These are phyloP conservation scores for Mastomys natalensis DNA, from an alignment of 2,113 vertebrate genomes.

Conservation along the genomic window DNA sequence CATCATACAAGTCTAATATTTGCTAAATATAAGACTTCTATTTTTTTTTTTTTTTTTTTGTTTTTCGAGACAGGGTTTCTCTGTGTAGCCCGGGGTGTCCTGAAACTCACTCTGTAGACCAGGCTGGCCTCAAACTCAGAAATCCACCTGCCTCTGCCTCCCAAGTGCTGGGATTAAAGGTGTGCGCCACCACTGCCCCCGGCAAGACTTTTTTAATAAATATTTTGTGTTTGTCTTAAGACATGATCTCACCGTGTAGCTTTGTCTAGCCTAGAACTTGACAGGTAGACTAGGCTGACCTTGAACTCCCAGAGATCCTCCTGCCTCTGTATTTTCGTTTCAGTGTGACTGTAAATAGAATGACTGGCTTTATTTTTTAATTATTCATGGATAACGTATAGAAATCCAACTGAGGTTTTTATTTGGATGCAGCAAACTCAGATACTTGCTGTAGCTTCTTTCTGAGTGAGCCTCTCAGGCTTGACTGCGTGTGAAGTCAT, in stretches of 20 bases:
- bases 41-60: no score
- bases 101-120: no score
- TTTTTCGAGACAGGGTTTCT: no score
- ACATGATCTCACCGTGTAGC: background rate
- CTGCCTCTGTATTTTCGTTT: background rate
- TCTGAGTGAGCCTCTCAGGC: background rate
- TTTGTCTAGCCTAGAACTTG: background rate
- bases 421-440: background rate
- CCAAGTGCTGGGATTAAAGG: no score
- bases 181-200: no score
- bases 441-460: background rate
- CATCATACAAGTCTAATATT: background rate
- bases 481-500: background rate
- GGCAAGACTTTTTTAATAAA: no score
- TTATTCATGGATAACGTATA: background rate
- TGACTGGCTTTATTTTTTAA: background rate
- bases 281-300: background rate
- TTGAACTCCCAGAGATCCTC: background rate
- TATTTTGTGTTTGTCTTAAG: background rate
- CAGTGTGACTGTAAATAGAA: background rate
- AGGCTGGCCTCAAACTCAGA: no score
- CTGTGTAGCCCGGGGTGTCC: no score
- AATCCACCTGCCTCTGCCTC: no score
- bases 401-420: background rate
- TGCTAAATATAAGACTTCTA: background rate